Conservation (phyloP, 2,888 invertebrate species). For the Drosophila mayaguana region DNA sequence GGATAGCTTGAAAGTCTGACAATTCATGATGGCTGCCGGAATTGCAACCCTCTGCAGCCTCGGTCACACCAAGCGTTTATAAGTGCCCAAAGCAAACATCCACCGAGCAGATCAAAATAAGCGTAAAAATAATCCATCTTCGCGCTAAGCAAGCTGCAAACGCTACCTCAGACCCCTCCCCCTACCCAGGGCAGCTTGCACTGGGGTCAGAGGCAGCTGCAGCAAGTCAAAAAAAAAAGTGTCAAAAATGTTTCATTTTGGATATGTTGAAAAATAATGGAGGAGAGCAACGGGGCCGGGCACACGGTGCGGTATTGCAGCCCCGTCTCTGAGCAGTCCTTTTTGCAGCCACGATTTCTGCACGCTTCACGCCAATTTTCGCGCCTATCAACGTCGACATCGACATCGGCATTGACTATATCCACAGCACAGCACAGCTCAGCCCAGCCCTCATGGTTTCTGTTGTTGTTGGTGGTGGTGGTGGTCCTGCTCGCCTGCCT, state of each 20-base stretch:
- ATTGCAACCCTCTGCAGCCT: slow-evolving; percentile 46
- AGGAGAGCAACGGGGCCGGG: slow-evolving; percentile 20
- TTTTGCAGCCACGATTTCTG: slow-evolving; percentile 81
- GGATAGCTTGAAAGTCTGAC: slow-evolving; percentile 33
- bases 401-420: slow-evolving; percentile 44
- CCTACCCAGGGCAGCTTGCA: slow-evolving; percentile 25
- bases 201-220: slow-evolving; percentile 61
- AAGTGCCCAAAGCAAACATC: slow-evolving; percentile 83
- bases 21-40: slow-evolving; percentile 65
- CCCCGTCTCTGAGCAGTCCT: slow-evolving; percentile 16
- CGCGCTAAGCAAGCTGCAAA: slow-evolving; percentile 73
- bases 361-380: slow-evolving; percentile 86
- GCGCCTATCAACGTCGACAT: slow-evolving; percentile 80
- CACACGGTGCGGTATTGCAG: slow-evolving; percentile 19
- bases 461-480: slow-evolving; percentile 19
- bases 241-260: slow-evolving; percentile 81
- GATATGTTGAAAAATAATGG: slow-evolving; percentile 78
- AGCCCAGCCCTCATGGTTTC: slow-evolving; percentile 5
- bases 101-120: slow-evolving; percentile 83
- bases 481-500: slow-evolving; percentile 34
- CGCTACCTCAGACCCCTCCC: slow-evolving; percentile 10
- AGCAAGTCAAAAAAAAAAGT: slow-evolving; percentile 54
- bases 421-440: slow-evolving; percentile 28
- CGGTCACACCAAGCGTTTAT: slow-evolving; percentile 83
- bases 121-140: slow-evolving; percentile 81